These are phyloP conservation scores for Trididemnum clinides DNA, from an alignment of 23 tunicate species.

Conservation along the genomic window DNA sequence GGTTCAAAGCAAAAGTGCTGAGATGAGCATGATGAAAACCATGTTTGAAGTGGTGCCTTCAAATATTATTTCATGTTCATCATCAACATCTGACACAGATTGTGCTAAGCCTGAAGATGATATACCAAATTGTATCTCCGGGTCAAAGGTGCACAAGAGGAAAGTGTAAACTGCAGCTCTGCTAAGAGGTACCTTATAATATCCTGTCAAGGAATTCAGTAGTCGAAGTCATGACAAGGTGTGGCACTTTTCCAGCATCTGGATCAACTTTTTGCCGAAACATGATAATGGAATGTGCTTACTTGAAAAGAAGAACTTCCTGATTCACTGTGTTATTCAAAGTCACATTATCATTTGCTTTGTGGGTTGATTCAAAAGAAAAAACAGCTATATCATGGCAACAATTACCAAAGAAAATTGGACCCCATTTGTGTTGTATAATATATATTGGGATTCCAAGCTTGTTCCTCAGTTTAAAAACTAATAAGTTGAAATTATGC, in stretches of 20 bases:
- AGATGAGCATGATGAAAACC: no score
- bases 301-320: background rate
- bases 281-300: background rate
- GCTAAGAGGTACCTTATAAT: background rate
- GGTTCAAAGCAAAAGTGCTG: no score
- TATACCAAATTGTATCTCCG: no score
- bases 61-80: no score
- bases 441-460: slow-evolving; percentile 2
- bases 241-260: background rate
- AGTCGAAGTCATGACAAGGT: background rate
- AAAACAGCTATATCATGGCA: background rate
- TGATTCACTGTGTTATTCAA: background rate
- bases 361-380: background rate
- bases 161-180: background rate
- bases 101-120: no score
- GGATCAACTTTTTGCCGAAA: background rate
- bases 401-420: slow-evolving; percentile 6
- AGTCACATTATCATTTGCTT: background rate
- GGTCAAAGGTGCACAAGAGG: no score
- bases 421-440: background rate
- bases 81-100: no score
- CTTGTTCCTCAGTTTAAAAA: background rate
- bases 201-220: background rate
- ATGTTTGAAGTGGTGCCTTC: no score
- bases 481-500: slow-evolving; percentile 3